Base-by-base conservation (phyloP, 2,888 invertebrate species). In the Dryadula phaetusa region DNA sequence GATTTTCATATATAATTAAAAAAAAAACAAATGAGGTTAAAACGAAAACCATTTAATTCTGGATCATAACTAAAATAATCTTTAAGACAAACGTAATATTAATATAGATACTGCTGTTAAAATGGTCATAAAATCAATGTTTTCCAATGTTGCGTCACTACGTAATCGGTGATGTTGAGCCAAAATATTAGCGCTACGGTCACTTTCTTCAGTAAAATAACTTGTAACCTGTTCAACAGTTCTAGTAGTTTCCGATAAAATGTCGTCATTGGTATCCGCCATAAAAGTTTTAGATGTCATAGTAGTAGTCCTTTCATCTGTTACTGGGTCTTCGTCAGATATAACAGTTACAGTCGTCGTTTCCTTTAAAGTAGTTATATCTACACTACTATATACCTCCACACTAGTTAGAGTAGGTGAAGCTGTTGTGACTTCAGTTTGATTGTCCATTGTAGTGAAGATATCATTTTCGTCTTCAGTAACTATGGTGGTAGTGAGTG, bases 141-240 rank as follows among this genome's bases (percentile, higher is more conserved):
- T 63, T 40, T 62, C 62, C 16, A 14, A 25, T 18, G 67, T 46
- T 20, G 71, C 73, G 12, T 44, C 56, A 62, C 61, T 71, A n/a
- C 44, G 67, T n/a, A 64, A 62, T 22, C 49, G 49, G 34, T 73
- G 70, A 25, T 72, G 70, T 44, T 75, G 72, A 37, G 74, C 73
- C 66, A 74, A 70, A 18, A 74, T 69, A 32, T 70, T 71, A 14
- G 70, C 53, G 44, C 71, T 62, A 44, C 71, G 62, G 16, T 53
- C 64, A 25, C 25, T 63, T 56, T 67, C 64, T 20, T 47, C 67
- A 16, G 47, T 60, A 5, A 52, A 1, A 52, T 52, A 32, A 16
- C 28, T 52, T 6, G 52, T 32, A 7, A 63, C 71, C 61, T 64
- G 52, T 18, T 69, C 70, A 18, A 58, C 60, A 14, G 37, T 65